Evolutionary conservation across 37 sponge, comb jelly and placozoan genomes (phyloP).

Genomic region (Sycon ciliatum): DNA sequence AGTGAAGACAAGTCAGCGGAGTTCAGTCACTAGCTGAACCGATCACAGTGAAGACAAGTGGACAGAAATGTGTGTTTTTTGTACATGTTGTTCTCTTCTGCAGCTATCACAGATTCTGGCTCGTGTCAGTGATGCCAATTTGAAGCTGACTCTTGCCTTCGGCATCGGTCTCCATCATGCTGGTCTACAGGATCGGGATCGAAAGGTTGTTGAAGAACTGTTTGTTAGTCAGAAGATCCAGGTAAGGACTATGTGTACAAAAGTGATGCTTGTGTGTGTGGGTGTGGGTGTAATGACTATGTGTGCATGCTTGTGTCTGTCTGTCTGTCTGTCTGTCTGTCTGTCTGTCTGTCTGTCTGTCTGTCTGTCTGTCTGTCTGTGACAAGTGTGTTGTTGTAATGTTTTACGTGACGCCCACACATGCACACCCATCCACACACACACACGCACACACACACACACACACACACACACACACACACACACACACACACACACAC

Average conservation of each 20-base stretch:
- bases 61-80: background rate
- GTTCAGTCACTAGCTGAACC: no score
- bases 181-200: constrained; percentile 86
- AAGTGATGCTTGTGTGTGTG: no score
- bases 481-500: constrained; percentile 5
- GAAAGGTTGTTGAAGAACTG: constrained; percentile 74
- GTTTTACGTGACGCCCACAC: background rate
- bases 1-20: no score
- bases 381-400: background rate
- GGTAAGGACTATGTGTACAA: constrained; percentile 30
- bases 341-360: background rate
- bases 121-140: constrained; percentile 59
- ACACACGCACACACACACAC: constrained; percentile 5
- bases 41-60: no score
- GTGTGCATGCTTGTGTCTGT: background rate
- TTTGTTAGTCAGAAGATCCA: constrained; percentile 91
- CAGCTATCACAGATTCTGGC: constrained; percentile 55
- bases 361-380: background rate
- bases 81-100: background rate
- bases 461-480: constrained; percentile 5
- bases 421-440: background rate
- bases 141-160: constrained; percentile 74
- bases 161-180: constrained; percentile 97
- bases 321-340: background rate
- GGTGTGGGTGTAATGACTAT: background rate